Conservation (phyloP, 2,113 vertebrate species). For the Petroica traversi region DNA sequence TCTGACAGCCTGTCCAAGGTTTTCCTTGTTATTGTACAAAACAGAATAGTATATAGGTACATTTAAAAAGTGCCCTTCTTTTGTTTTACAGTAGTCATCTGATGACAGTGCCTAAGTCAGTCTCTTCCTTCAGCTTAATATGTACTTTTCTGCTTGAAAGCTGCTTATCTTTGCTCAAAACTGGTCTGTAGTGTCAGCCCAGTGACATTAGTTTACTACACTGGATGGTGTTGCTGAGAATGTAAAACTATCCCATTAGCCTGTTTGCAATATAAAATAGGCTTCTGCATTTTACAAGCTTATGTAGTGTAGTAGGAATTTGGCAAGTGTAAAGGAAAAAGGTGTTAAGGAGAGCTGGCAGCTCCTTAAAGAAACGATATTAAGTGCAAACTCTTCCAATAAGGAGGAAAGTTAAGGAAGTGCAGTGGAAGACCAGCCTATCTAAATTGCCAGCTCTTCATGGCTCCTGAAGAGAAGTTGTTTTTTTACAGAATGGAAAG, state of each 20-base stretch:
- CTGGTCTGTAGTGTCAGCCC: not conserved
- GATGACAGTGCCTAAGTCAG: not conserved
- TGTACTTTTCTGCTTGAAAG: not conserved
- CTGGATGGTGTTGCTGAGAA: not conserved
- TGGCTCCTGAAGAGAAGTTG: not conserved
- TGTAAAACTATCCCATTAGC: conserved; percentile 20
- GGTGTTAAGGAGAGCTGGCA: conserved; percentile 64
- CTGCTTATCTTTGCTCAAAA: not conserved
- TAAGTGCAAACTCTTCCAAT: conserved; percentile 36
- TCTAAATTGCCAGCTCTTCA: not conserved
- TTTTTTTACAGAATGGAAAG: not conserved
- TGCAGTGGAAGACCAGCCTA: not conserved
- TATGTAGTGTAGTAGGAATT: not conserved
- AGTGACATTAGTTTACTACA: not conserved
- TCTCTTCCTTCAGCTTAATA: not conserved
- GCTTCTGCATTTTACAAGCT: not conserved
- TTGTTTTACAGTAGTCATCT: not conserved
- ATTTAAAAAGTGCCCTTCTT: not conserved
- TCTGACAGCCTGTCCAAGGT: not conserved
- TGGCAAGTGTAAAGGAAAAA: conserved; percentile 52
- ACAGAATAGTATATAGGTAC: not conserved
- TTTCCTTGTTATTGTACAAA: not conserved
- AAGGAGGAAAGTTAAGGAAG: not conserved
- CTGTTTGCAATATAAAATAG: conserved; percentile 20
- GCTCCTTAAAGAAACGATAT: conserved; percentile 33